Evolutionary conservation across 2,113 vertebrate genomes (phyloP), one percentile per base, ranked within the genome.

Genomic region (Myxocyprinus asiaticus): DNA sequence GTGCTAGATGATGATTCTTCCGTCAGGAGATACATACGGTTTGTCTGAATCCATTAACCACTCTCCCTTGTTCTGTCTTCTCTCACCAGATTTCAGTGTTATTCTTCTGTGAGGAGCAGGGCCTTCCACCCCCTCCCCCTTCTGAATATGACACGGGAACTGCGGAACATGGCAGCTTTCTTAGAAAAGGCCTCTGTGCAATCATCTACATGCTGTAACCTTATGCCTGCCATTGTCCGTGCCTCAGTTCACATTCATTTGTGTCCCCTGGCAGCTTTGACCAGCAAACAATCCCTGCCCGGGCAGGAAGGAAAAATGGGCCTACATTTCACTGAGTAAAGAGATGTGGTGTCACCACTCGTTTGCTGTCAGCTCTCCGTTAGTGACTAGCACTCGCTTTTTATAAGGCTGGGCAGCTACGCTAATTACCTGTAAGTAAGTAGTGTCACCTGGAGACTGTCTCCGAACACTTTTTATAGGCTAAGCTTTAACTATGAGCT

Each of bases 161-260:
- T 78, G 88, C 81, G 86, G 90, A 91, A 93, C 82, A 87, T 91
- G 91, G 91, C 92, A 91, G 91, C 88, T 91, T 87, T 88, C 91
- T 91, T 91, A 92, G 90, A 92, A 91, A 89, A 86, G 82, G 84
- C 88, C 64, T 85, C 80, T 82, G 85, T 89, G 88, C 90, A 91
- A 91, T 91, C 91, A 91, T 92, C 91, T 89, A 90, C 91, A 90
- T 86, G 92, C 89, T 89, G 91, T 91, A 93, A 93, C 92, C 92
- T 91, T 91, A 91, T 86, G 91, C 87, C 88, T 85, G 88, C 90
- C 87, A 91, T 93, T 93, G 92, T 93, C 91, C 89, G 82, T 83
- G 88, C 87, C 89, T 91, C 90, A 86, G 83, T 86, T 86, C 88
- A 91, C 86, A 91, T 90, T 92, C 90, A 90, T 92, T 92, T 91